Conservation (phyloP, 2,797 vertebrate genomes). For the Leptodactylus fallax region DNA sequence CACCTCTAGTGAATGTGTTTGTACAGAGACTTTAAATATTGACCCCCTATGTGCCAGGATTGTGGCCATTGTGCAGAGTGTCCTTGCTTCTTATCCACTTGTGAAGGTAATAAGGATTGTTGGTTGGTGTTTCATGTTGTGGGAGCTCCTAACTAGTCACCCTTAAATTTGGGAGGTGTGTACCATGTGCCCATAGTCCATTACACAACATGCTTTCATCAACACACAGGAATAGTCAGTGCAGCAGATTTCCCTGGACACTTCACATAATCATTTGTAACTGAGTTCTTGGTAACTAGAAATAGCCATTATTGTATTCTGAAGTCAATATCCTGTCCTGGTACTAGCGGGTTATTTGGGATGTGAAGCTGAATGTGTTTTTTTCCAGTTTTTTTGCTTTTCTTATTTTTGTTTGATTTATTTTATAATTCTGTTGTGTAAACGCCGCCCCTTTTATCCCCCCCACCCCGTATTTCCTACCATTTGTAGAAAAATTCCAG, state of each 20-base stretch:
- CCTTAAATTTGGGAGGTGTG: background rate
- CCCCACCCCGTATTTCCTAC: constrained; percentile 52
- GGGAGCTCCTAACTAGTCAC: background rate
- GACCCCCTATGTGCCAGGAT: too few species aligned
- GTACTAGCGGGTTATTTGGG: background rate
- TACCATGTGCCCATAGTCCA: background rate
- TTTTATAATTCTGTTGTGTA: constrained; percentile 50
- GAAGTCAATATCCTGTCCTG: background rate
- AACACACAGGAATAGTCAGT: background rate
- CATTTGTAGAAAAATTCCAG: constrained; percentile 58
- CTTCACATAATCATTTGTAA: background rate
- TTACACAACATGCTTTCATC: background rate
- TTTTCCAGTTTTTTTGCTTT: background rate
- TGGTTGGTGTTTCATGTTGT: background rate
- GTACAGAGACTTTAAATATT: too few species aligned
- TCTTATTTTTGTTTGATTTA: constrained; percentile 20
- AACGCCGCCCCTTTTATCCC: constrained; percentile 46
- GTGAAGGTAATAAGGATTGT: too few species aligned
- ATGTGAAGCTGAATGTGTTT: background rate
- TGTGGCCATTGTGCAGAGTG: too few species aligned
- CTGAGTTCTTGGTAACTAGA: background rate
- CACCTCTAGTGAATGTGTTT: too few species aligned
- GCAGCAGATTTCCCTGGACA: background rate
- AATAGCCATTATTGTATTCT: background rate
- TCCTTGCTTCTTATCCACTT: too few species aligned